Base-by-base conservation (phyloP, 2,113 vertebrate genomes). In the Ascaphus truei region DNA sequence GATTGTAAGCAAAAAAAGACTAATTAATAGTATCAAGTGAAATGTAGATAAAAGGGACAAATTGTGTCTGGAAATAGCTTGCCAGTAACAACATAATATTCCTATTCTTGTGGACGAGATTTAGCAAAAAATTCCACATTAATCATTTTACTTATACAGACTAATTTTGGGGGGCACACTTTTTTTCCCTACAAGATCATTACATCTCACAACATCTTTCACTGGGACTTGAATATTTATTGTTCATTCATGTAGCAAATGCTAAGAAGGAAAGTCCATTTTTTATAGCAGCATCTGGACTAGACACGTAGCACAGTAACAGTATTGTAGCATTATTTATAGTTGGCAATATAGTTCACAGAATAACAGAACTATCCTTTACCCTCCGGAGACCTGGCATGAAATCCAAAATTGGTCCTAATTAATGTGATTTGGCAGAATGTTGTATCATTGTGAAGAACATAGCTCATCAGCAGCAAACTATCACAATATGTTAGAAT, bases 361-460 rank as follows among this genome's bases (percentile, higher is more conserved):
- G 13, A 52, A 31, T 41, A 61, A 31, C 36, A 52, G 33, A 56
- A 57, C 7, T n/a, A 13, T 29, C 29, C 29, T 57, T 15, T 11
- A 33, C 18, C 45, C 43, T 43, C 47, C 5, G 12, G 57, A 41
- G 45, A 59, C 31, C 47, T 23, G 43, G 58, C 36, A 71, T 37
- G 16, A 22, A 51, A 59, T 20, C n/a, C 10, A 57, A 30, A 61
- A 12, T 37, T 61, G 20, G 30, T 59, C 25, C 67, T 59, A 71
- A 68, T 57, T 58, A 47, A 52, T 61, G 16, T 37, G 11, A 41
- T 61, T 61, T 61, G 25, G 45, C 47, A 41, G 43, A 34, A 36
- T 29, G 36, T 30, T 71, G 50, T 37, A 27, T 20, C 18, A 4
- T 27, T 18, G 31, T 13, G 10, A 20, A 9, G 52, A 55, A 16